Conservation (phyloP, 2,888 invertebrate species). For the Kryphioiulus occultus region DNA sequence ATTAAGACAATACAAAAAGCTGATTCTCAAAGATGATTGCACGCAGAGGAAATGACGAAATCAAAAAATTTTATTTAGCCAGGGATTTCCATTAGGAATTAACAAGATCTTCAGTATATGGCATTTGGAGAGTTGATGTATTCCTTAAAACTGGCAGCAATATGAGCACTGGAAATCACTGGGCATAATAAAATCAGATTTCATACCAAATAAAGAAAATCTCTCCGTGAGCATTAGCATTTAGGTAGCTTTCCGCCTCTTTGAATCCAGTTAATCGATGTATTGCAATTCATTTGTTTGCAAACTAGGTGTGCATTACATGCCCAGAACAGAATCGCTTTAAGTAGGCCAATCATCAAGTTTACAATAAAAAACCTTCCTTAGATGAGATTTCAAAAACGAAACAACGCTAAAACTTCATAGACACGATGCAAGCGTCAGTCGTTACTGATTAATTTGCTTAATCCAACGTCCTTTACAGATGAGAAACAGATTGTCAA, state of each 20-base stretch:
- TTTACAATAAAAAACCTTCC: background rate
- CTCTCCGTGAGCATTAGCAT: background rate
- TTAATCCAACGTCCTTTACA: background rate
- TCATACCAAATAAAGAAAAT: background rate
- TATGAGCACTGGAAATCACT: background rate
- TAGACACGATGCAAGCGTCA: background rate
- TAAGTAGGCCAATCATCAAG: constrained; percentile 23
- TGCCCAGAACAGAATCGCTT: background rate
- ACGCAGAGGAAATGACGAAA: no score
- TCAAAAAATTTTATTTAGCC: background rate
- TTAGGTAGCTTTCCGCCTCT: background rate
- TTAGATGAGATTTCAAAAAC: background rate
- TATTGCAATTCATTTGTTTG: background rate
- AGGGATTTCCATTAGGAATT: no score
- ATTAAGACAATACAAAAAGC: background rate
- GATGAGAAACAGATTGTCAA: background rate
- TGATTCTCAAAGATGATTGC: no score
- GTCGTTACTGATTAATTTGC: background rate
- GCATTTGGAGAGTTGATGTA: background rate
- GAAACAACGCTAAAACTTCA: background rate
- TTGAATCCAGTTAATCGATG: background rate
- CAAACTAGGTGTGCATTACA: background rate
- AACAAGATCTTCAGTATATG: background rate
- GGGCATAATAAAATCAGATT: background rate
- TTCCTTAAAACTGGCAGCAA: background rate